Evolutionary conservation across 2,113 vertebrate species (phyloP), one percentile per base, ranked within the genome.

Genomic region (Nyctereutes procyonoides): DNA sequence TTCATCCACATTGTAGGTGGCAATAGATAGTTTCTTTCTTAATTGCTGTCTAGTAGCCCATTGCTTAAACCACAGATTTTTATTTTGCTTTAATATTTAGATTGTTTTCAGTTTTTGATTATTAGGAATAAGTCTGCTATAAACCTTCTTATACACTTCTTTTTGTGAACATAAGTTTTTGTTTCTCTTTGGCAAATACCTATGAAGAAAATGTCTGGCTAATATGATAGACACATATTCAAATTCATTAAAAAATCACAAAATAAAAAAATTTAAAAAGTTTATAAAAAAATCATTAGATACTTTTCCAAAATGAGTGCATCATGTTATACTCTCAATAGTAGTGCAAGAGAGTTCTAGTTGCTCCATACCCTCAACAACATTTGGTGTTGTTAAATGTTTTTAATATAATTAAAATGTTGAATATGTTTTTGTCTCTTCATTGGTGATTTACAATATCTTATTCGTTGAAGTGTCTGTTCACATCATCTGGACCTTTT

Each of bases 51-150:
- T 93, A 20, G 43, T 86, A 86, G 60, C 5, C 20, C 19, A n/a
- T 32, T 86, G 32, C 58, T 83, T 63, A 88, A 74, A 60, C 19
- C 4, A 85, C 2, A 8, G 4, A 32, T 94, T 92, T 11, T 30
- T 90, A 26, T 76, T 73, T 94, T 7, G 12, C 28, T 96, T 81
- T 69, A 51, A 84, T 86, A 85, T 94, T 89, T 95, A 22, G 32
- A 58, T 73, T 67, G 1, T 88, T 93, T 93, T 89, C 15, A 32
- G 10, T 19, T 81, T 90, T 95, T 69, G 30, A 58, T 26, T 94
- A 35, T 62, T 56, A n/a, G 84, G 17, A 81, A 14, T 73, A 62
- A 90, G 22, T 51, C 16, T 55, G 16, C 56, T 88, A 0, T 62
- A 90, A 94, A 94, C 3, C 51, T 38, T 67, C 35, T 51, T 84